Evolutionary conservation across 1,140 invertebrate species (phyloP).

Genomic region (Pogonomyrmex barbatus): DNA sequence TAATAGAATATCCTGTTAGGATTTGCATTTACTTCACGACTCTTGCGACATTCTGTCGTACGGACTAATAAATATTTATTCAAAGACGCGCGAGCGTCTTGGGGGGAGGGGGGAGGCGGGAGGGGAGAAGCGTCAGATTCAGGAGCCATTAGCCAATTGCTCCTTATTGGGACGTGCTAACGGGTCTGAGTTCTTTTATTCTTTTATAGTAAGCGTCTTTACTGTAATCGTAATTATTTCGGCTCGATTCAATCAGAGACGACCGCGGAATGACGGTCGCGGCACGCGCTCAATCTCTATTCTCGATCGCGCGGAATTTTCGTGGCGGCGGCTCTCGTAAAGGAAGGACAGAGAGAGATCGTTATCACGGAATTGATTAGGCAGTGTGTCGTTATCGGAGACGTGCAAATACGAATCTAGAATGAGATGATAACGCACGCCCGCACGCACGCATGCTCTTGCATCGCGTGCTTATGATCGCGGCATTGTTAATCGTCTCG

Average conservation of each 20-base stretch:
- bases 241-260: neutral
- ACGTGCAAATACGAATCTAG: slow-evolving; percentile 28
- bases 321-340: neutral
- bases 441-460: neutral
- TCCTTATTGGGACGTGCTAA: slow-evolving; percentile 11
- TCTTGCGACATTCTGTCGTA: neutral
- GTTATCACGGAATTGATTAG: slow-evolving; percentile 2
- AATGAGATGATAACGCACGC: slow-evolving; percentile 26
- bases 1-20: slow-evolving; percentile 31
- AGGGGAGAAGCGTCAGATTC: neutral
- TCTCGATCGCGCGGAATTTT: slow-evolving; percentile 3
- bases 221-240: neutral
- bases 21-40: slow-evolving; percentile 1
- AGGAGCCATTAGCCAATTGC: neutral
- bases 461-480: slow-evolving; percentile 47
- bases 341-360: slow-evolving; percentile 19
- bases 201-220: neutral
- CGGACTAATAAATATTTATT: slow-evolving; percentile 35
- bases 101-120: too few species aligned
- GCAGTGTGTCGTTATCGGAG: slow-evolving; percentile 38
- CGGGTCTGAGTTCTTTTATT: neutral
- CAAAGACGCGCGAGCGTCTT: neutral
- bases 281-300: neutral
- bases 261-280: neutral
- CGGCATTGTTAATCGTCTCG: slow-evolving; percentile 37